Evolutionary conservation across 2,113 vertebrate genomes (phyloP).

Genomic region (Myxocyprinus asiaticus): DNA sequence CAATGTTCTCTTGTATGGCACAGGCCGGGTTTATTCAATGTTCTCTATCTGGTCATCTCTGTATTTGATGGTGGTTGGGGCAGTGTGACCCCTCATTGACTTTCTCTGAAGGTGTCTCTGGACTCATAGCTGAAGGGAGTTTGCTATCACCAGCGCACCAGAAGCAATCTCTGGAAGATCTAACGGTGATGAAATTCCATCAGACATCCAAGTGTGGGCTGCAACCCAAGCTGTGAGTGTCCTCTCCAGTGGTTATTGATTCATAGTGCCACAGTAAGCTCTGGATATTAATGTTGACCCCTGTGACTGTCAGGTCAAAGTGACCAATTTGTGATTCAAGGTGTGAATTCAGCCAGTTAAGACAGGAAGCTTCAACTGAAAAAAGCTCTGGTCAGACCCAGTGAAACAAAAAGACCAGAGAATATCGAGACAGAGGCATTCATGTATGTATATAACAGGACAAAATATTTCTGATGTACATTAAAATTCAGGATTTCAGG

Average conservation of each 20-base stretch:
- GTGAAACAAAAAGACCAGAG: not conserved
- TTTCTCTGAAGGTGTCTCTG: not conserved
- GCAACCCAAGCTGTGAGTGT: not conserved
- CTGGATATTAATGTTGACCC: slow-evolving; percentile 63
- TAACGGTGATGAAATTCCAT: slow-evolving; percentile 26
- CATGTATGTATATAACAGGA: not conserved
- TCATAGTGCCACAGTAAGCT: slow-evolving; percentile 57
- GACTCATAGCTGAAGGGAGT: not conserved
- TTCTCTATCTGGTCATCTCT: not conserved
- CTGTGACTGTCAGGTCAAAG: slow-evolving; percentile 21
- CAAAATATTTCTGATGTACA: too few species aligned
- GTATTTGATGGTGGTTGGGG: not conserved
- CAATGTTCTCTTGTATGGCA: not conserved
- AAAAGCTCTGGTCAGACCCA: not conserved
- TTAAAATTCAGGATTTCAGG: too few species aligned
- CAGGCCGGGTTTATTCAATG: not conserved
- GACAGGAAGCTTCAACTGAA: not conserved
- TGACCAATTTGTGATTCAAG: slow-evolving; percentile 8
- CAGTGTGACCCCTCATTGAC: slow-evolving; percentile 34
- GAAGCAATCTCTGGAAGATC: slow-evolving; percentile 32
- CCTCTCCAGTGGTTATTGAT: slow-evolving; percentile 56
- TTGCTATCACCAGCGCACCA: slow-evolving; percentile 7
- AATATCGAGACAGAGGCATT: not conserved
- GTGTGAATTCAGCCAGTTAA: slow-evolving; percentile 2
- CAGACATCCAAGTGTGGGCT: slow-evolving; percentile 8